Conservation (phyloP, 2,888 invertebrate species). For the Nemoura dubitans region DNA sequence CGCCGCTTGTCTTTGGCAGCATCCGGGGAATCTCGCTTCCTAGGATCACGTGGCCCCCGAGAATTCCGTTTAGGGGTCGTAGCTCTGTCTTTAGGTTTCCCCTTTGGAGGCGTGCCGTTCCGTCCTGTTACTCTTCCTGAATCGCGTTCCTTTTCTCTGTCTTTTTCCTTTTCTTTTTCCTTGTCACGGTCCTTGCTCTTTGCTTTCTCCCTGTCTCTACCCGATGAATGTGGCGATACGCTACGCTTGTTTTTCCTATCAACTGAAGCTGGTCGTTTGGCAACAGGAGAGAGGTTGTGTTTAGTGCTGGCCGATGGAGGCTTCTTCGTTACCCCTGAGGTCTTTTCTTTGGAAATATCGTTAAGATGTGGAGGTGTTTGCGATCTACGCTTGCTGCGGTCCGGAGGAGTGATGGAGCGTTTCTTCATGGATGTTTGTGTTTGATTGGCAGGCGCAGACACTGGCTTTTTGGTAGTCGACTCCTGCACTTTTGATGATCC, state of each 20-base stretch:
- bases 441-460: not conserved
- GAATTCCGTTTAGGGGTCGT: slow-evolving; percentile 58
- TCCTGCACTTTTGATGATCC: slow-evolving; percentile 5
- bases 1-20: slow-evolving; percentile 57
- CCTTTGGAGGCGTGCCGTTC: slow-evolving; percentile 48
- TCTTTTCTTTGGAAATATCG: slow-evolving; percentile 32
- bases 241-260: slow-evolving; percentile 52
- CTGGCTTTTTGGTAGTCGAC: slow-evolving; percentile 20
- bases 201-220: slow-evolving; percentile 55
- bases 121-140: slow-evolving; percentile 58
- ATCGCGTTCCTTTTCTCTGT: slow-evolving; percentile 56
- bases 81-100: slow-evolving; percentile 44
- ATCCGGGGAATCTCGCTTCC: slow-evolving; percentile 60
- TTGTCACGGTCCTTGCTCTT: slow-evolving; percentile 57
- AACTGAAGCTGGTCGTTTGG: slow-evolving; percentile 49
- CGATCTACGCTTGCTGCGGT: slow-evolving; percentile 46
- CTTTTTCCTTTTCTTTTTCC: slow-evolving; percentile 57
- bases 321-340: not conserved
- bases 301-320: not conserved
- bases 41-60: slow-evolving; percentile 55
- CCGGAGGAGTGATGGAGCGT: slow-evolving; percentile 47
- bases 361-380: slow-evolving; percentile 44
- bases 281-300: slow-evolving; percentile 46
- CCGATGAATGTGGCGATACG: slow-evolving; percentile 50
- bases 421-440: slow-evolving; percentile 37